phyloP scores from a whole-genome alignment of 2,888 invertebrate species.

The Lithosia quadra region DNA sequence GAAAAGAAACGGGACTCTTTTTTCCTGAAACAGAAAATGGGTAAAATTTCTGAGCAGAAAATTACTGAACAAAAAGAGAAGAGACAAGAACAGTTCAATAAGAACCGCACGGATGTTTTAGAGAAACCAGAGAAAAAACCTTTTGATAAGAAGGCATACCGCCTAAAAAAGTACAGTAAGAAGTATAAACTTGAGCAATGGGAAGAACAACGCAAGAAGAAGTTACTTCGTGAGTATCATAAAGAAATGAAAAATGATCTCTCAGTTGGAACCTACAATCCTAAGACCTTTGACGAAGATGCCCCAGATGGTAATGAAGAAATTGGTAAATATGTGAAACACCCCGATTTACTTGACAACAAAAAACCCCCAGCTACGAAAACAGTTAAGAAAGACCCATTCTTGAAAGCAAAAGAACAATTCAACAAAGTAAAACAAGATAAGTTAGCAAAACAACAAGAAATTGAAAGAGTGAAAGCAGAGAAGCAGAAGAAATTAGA shows the following conservation, averaged over 20 bases:
- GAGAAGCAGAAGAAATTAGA: slow-evolving; percentile 88
- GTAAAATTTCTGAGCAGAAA: slow-evolving; percentile 30
- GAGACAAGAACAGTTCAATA: slow-evolving; percentile 68
- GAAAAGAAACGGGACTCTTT: slow-evolving; percentile 74
- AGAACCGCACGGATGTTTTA: slow-evolving; percentile 56
- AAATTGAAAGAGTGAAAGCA: slow-evolving; percentile 78
- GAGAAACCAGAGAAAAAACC: slow-evolving; percentile 78
- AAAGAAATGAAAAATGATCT: slow-evolving; percentile 85
- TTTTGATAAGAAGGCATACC: slow-evolving; percentile 90
- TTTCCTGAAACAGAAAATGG: slow-evolving; percentile 68
- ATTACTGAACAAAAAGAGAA: slow-evolving; percentile 43
- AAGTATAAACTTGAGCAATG: slow-evolving; percentile 90
- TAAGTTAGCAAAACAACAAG: slow-evolving; percentile 82
- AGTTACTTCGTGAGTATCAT: slow-evolving; percentile 85
- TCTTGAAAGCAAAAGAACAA: slow-evolving; percentile 84
- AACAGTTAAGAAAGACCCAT: slow-evolving; percentile 70
- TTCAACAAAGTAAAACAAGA: slow-evolving; percentile 86
- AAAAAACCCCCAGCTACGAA: slow-evolving; percentile 48
- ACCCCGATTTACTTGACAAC: slow-evolving; percentile 76
- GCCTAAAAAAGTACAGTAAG: slow-evolving; percentile 90
- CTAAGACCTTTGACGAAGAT: slow-evolving; percentile 83
- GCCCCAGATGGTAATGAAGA: slow-evolving; percentile 59
- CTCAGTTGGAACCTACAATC: slow-evolving; percentile 75
- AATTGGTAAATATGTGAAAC: slow-evolving; percentile 75
- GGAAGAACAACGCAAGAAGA: slow-evolving; percentile 89